These are phyloP conservation scores for Panurus biarmicus DNA, from an alignment of 2,113 vertebrate species.

Conservation along the genomic window DNA sequence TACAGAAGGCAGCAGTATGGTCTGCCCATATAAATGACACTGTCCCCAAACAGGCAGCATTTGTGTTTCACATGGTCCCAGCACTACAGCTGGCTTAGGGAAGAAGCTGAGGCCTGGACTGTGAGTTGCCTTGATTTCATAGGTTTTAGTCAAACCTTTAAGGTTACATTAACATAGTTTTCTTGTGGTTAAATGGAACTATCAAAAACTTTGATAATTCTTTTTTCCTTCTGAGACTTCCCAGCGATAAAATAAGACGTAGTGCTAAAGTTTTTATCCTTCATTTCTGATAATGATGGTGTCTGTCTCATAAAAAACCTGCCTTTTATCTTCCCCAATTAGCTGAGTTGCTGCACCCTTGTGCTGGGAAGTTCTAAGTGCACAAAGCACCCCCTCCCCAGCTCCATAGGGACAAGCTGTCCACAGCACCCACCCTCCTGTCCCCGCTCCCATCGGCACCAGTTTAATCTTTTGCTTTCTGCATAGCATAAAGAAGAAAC, in stretches of 20 bases:
- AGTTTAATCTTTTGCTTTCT: conserved; percentile 55
- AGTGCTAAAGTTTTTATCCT: conserved; percentile 29
- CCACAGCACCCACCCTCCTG: conserved; percentile 5
- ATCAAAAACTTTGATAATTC: conserved; percentile 16
- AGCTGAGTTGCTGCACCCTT: conserved; percentile 51
- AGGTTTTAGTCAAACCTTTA: not conserved
- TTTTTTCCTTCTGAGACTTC: conserved; percentile 39
- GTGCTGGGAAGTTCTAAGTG: conserved; percentile 55
- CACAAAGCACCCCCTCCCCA: conserved; percentile 1
- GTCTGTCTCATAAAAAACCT: conserved; percentile 41
- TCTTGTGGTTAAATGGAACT: conserved; percentile 13
- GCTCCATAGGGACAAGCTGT: not conserved
- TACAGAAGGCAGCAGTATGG: not conserved
- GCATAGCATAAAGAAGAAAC: conserved; percentile 14
- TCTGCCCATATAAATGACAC: not conserved
- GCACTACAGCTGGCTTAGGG: not conserved
- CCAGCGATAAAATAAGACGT: not conserved
- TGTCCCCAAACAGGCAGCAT: not conserved
- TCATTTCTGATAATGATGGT: conserved; percentile 48
- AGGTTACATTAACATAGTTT: conserved; percentile 17
- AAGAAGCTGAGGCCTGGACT: not conserved
- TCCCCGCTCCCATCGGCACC: not conserved
- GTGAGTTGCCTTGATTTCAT: not conserved
- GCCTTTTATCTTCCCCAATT: conserved; percentile 72
- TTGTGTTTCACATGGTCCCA: rapidly evolving